A percentile compares a stretch with the other conserved stretches of the same genome.
Conservation (phyloP, 2,113 vertebrate genomes). For the Micronycteris hirsuta region DNA sequence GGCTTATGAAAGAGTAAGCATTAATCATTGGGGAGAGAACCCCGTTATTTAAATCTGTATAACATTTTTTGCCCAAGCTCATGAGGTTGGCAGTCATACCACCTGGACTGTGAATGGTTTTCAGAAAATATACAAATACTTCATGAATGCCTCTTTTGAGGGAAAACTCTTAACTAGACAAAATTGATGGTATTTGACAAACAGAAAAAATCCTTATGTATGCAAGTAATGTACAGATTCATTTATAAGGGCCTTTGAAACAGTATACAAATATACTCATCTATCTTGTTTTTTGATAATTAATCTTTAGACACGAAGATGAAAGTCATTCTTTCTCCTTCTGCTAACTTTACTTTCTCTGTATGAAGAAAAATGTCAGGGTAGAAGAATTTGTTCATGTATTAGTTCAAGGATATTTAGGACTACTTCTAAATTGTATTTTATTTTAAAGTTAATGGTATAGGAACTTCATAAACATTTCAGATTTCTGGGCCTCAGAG, state of each 20-base stretch:
- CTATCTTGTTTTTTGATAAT: not conserved
- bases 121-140: not conserved
- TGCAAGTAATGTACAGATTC: not conserved
- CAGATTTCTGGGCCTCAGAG: not conserved
- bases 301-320: not conserved
- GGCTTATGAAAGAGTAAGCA: constrained; percentile 27
- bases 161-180: not conserved
- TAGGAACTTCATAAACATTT: not conserved
- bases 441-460: constrained; percentile 15
- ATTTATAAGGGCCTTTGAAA: not conserved
- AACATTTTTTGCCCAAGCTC: not conserved
- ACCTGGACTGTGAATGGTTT: not conserved
- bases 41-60: constrained; percentile 34
- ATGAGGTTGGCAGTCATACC: not conserved
- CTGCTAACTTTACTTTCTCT: not conserved
- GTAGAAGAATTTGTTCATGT: not conserved
- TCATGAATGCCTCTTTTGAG: not conserved
- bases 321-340: not conserved
- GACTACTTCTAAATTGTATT: not conserved
- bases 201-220: not conserved
- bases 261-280: not conserved
- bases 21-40: not conserved
- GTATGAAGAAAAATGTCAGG: not conserved
- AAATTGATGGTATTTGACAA: not conserved
- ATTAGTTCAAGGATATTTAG: not conserved